A percentile compares a stretch with the other conserved stretches of the same genome.
These are phyloP conservation scores for Cheilosia vernalis DNA, from an alignment of 2,888 invertebrate species.

Conservation along the genomic window DNA sequence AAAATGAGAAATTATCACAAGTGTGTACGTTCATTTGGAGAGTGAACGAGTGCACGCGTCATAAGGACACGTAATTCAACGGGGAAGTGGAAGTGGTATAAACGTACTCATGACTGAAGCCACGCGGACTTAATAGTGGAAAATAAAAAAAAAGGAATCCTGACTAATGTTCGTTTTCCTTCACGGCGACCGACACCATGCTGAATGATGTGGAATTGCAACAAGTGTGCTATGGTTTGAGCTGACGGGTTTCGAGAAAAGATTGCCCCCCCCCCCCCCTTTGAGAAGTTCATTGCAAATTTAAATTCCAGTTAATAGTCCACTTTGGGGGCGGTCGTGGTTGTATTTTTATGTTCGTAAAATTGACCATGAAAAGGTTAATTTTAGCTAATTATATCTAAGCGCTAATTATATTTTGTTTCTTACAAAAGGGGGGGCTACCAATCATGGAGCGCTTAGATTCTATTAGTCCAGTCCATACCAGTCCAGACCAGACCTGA, in stretches of 20 bases:
- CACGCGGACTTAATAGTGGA: conserved; percentile 39
- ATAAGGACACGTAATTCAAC: conserved; percentile 50
- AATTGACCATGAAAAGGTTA: not conserved
- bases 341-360: not conserved
- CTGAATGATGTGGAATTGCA: conserved; percentile 52
- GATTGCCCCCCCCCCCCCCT: not conserved
- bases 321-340: not conserved
- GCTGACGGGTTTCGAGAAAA: conserved; percentile 6
- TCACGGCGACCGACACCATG: conserved; percentile 38
- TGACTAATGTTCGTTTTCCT: conserved; percentile 33
- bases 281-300: not conserved
- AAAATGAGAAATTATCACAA: conserved; percentile 70
- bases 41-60: conserved; percentile 33
- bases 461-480: too few species aligned
- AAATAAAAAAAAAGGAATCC: conserved; percentile 16
- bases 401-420: too few species aligned
- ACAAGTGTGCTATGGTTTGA: conserved; percentile 44
- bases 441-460: too few species aligned
- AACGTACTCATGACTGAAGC: conserved; percentile 27
- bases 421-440: too few species aligned
- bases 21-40: conserved; percentile 38
- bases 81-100: not conserved
- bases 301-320: conserved; percentile 1
- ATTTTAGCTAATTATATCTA: not conserved
- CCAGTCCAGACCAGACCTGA: too few species aligned